Percentiles rank a stretch among this genome's conserved stretches.
phyloP scores from a whole-genome alignment of 2,797 vertebrate genomes.

The Nasua narica region DNA sequence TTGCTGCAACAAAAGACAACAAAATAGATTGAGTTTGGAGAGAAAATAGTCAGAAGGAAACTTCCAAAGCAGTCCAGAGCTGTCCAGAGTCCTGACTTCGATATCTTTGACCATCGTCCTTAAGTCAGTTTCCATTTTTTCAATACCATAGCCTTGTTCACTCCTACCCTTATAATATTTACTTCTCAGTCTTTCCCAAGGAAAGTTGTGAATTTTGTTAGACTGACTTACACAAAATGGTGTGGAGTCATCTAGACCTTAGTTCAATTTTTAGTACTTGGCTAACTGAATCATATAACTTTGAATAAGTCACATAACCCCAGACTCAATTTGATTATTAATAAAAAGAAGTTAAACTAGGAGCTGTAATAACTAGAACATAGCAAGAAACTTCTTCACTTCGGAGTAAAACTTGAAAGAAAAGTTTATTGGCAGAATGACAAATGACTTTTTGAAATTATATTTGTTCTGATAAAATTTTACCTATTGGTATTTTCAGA shows the following conservation, averaged over 20 bases:
- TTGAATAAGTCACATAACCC: not conserved
- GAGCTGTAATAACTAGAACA: not conserved
- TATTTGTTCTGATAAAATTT: not conserved
- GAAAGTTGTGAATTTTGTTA: not conserved
- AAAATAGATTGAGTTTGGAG: not conserved
- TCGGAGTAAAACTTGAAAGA: not conserved
- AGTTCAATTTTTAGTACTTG: not conserved
- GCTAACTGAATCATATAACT: not conserved
- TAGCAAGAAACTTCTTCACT: not conserved
- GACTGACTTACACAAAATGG: not conserved
- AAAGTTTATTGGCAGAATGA: not conserved
- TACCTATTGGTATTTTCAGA: not conserved
- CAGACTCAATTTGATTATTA: not conserved
- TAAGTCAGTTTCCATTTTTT: not conserved
- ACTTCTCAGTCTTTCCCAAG: not conserved
- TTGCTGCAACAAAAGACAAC: not conserved
- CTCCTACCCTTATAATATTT: not conserved
- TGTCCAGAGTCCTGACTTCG: not conserved
- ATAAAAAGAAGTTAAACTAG: not conserved
- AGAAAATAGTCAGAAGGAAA: not conserved
- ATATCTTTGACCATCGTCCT: not conserved
- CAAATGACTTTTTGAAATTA: not conserved
- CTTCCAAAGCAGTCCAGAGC: not conserved
- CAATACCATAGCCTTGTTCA: not conserved
- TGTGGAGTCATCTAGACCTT: not conserved